Percentiles rank a stretch among this genome's conserved stretches.
Conservation (phyloP, 23 tunicate genomes). For the Botrylloides violaceus region DNA sequence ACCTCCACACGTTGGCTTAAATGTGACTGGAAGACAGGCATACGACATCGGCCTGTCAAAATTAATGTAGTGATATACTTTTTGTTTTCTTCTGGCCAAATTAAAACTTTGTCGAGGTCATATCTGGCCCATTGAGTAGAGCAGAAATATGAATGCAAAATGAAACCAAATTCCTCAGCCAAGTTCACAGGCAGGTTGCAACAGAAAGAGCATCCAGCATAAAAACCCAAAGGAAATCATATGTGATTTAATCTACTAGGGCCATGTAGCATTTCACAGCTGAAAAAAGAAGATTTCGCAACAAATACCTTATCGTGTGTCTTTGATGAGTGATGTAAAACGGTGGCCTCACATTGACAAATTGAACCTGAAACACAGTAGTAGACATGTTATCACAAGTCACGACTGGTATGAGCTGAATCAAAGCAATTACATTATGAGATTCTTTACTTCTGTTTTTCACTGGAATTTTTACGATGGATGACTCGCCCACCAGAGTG, state of each 20-base stretch:
- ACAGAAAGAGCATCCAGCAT: too few species aligned
- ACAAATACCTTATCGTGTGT: constrained; percentile 51
- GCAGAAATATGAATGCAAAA: too few species aligned
- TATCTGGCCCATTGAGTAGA: too few species aligned
- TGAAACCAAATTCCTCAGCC: too few species aligned
- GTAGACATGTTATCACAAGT: not conserved
- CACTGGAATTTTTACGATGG: constrained; percentile 56
- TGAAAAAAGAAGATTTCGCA: not conserved
- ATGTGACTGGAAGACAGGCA: constrained; percentile 74
- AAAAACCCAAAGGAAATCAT: too few species aligned
- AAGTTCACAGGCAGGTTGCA: too few species aligned
- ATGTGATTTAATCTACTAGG: too few species aligned
- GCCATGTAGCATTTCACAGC: too few species aligned
- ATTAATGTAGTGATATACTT: too few species aligned
- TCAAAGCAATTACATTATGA: constrained; percentile 35
- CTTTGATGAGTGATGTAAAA: constrained; percentile 72
- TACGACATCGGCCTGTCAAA: constrained; percentile 61
- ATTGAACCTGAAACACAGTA: constrained; percentile 42
- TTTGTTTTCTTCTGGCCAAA: too few species aligned
- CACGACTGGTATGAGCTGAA: not conserved
- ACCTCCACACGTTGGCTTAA: constrained; percentile 50
- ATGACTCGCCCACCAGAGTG: constrained; percentile 29
- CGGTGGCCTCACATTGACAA: constrained; percentile 57
- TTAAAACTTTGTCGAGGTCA: too few species aligned
- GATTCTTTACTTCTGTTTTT: constrained; percentile 61